Percentiles rank a stretch among this genome's conserved stretches.
These are phyloP conservation scores for Aphelocoma californica DNA, from an alignment of 2,797 vertebrate genomes.

Conservation along the genomic window DNA sequence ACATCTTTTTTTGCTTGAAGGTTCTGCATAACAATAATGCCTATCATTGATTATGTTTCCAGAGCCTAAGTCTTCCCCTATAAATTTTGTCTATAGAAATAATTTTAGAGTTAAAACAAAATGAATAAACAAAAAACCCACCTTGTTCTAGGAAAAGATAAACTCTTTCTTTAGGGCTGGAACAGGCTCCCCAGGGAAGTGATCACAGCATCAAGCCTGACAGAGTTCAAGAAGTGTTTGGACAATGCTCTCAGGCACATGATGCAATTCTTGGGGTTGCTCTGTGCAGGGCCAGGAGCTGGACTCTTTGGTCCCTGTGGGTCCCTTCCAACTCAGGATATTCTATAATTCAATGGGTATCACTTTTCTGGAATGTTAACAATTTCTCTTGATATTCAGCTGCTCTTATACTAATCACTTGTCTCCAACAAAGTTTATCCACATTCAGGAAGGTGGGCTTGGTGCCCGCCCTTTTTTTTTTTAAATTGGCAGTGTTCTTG, in stretches of 20 bases:
- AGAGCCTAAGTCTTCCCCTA: background rate
- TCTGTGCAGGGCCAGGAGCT: background rate
- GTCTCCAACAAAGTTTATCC: background rate
- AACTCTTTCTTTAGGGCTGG: background rate
- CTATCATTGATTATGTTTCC: background rate
- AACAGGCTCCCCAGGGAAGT: background rate
- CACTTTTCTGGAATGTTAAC: background rate
- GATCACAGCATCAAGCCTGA: background rate
- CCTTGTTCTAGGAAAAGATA: background rate
- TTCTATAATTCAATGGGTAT: background rate
- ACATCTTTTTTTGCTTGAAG: background rate
- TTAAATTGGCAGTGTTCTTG: background rate
- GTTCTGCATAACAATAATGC: background rate
- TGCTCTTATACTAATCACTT: background rate
- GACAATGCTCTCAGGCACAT: background rate
- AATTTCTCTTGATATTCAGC: background rate
- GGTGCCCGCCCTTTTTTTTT: rapidly evolving
- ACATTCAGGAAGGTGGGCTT: background rate
- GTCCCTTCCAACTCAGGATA: background rate
- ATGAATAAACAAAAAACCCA: background rate
- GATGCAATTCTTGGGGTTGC: background rate
- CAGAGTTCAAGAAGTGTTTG: background rate
- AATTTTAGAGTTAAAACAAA: background rate
- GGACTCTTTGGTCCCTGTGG: background rate
- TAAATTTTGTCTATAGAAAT: background rate